These are phyloP conservation scores for Psittacula derbiana DNA, from an alignment of 2,797 vertebrate species.

Conservation along the genomic window DNA sequence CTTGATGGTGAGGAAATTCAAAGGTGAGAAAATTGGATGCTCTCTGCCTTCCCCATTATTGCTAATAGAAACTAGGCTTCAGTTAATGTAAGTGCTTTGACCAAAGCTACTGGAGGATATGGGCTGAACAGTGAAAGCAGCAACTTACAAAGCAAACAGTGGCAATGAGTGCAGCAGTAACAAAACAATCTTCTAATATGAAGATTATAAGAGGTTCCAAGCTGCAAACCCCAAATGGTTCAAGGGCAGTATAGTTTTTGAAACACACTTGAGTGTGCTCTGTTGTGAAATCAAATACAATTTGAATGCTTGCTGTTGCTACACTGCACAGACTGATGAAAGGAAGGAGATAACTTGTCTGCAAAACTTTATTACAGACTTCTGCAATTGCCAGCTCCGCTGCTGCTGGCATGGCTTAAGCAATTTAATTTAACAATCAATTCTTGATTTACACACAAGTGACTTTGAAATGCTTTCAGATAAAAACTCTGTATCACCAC, in stretches of 20 bases:
- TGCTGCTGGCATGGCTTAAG: background rate
- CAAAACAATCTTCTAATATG: background rate
- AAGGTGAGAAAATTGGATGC: background rate
- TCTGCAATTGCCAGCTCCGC: constrained; percentile 5
- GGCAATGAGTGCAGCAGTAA: background rate
- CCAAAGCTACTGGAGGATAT: background rate
- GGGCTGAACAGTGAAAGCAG: background rate
- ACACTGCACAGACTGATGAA: background rate
- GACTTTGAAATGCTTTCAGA: constrained; percentile 2
- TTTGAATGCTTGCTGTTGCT: constrained; percentile 31
- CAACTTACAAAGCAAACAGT: background rate
- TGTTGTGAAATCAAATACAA: constrained; percentile 20
- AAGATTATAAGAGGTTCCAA: background rate
- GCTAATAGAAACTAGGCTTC: background rate
- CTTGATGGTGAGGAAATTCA: background rate
- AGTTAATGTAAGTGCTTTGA: background rate
- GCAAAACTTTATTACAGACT: background rate
- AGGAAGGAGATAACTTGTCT: background rate
- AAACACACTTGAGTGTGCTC: background rate
- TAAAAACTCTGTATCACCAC: background rate
- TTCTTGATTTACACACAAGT: constrained; percentile 45
- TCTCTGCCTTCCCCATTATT: background rate
- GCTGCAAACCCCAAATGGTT: background rate
- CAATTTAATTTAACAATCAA: constrained; percentile 52
- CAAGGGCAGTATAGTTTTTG: constrained; percentile 1